These are phyloP conservation scores for Phytoseiulus persimilis DNA, from an alignment of 2,888 invertebrate genomes.

Conservation along the genomic window DNA sequence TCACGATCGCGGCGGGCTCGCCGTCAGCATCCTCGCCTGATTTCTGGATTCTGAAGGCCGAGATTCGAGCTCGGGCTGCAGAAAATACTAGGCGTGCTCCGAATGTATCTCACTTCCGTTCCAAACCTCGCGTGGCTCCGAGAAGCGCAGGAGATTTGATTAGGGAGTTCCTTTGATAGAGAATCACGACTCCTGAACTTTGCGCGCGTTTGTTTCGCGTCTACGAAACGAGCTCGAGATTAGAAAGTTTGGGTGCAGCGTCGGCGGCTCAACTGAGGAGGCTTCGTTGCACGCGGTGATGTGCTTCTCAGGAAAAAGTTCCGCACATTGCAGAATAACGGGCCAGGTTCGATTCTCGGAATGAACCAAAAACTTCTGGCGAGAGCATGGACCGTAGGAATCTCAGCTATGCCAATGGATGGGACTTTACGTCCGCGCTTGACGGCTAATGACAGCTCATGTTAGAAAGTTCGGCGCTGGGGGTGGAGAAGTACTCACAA, in stretches of 20 bases:
- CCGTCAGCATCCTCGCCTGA: not conserved
- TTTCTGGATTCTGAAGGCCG: not conserved
- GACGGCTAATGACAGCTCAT: too few species aligned
- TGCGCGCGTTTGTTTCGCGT: not conserved
- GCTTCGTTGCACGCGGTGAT: too few species aligned
- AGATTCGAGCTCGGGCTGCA: not conserved
- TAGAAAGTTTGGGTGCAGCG: not conserved
- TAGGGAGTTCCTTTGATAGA: not conserved
- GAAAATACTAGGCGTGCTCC: not conserved
- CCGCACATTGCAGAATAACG: too few species aligned
- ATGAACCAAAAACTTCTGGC: too few species aligned
- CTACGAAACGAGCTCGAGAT: conserved; percentile 14
- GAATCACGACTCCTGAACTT: not conserved
- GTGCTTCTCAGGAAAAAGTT: too few species aligned
- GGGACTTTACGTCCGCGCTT: too few species aligned
- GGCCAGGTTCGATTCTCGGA: too few species aligned
- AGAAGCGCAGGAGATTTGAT: not conserved
- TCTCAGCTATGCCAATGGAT: too few species aligned
- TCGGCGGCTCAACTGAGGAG: not conserved
- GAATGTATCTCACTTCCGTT: not conserved
- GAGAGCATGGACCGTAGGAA: too few species aligned
- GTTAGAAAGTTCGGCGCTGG: too few species aligned
- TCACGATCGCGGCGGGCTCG: not conserved
- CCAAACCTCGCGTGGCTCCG: not conserved
- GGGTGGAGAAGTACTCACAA: conserved; percentile 61